These are phyloP conservation scores for Tupaia chinensis DNA, from an alignment of 2,113 vertebrate genomes.

Conservation along the genomic window DNA sequence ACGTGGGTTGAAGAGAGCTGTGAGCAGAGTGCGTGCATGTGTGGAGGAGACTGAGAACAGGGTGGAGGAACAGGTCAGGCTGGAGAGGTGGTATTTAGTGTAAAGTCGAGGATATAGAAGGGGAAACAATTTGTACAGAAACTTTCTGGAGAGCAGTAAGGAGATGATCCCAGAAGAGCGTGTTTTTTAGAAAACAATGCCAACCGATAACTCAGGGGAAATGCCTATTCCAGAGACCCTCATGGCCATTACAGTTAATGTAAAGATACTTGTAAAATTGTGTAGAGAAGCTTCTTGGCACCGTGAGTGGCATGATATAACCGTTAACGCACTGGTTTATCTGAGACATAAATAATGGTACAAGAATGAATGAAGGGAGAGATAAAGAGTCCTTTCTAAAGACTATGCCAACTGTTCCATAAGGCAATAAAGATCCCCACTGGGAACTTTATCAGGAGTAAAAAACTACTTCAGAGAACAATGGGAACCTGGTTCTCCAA, in stretches of 20 bases:
- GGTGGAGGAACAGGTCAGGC: background rate
- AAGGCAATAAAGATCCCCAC: constrained; percentile 21
- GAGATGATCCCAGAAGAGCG: background rate
- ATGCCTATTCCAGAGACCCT: background rate
- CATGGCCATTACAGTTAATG: background rate
- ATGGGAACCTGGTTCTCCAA: constrained; percentile 39
- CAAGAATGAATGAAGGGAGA: constrained; percentile 9
- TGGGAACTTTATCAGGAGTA: constrained; percentile 53
- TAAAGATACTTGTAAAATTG: background rate
- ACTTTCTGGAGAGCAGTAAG: background rate
- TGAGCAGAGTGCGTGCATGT: background rate
- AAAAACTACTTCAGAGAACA: constrained; percentile 57
- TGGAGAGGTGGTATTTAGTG: background rate
- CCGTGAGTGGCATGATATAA: background rate
- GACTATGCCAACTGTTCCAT: constrained; percentile 15
- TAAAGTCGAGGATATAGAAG: background rate
- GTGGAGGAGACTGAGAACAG: background rate
- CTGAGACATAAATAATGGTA: background rate
- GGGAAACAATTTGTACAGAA: constrained; percentile 2
- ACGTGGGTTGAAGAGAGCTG: background rate
- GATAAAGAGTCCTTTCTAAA: background rate
- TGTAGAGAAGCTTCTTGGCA: background rate
- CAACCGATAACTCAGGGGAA: background rate
- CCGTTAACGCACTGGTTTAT: background rate
- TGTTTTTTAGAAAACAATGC: background rate